Evolutionary conservation across 2,888 invertebrate species (phyloP).

Genomic region (Parapristionchus giblindavisi): DNA sequence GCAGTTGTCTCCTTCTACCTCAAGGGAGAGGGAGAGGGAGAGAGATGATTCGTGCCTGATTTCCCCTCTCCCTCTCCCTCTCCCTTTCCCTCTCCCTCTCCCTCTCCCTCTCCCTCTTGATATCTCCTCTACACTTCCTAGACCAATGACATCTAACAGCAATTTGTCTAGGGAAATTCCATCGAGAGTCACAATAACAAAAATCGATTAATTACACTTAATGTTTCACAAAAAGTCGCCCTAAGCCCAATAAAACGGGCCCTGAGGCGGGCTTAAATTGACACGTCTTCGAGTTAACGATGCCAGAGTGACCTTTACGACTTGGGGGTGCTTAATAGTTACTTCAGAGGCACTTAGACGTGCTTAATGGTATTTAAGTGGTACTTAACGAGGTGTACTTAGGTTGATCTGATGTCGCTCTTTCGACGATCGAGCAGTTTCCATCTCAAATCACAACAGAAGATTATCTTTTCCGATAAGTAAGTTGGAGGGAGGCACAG

Average conservation of each 20-base stretch:
- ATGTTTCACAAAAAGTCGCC: too few relatives aligned
- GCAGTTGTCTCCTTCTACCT: constrained; percentile 10
- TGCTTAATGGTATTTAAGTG: too few relatives aligned
- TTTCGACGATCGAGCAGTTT: constrained; percentile 66
- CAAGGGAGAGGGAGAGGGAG: background rate
- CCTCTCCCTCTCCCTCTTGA: constrained; percentile 5
- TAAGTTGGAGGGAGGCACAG: constrained; percentile 84
- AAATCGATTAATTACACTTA: too few relatives aligned
- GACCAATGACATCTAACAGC: background rate
- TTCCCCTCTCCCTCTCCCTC: constrained; percentile 10
- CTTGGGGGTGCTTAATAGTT: too few relatives aligned
- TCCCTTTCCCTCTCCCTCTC: constrained; percentile 2
- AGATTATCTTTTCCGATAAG: constrained; percentile 44
- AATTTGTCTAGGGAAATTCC: too few relatives aligned
- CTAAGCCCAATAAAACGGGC: too few relatives aligned
- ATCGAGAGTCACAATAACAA: too few relatives aligned
- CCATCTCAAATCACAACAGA: constrained; percentile 49
- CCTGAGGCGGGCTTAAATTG: too few relatives aligned
- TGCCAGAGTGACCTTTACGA: too few relatives aligned
- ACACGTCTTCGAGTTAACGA: too few relatives aligned
- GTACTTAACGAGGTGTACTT: too few relatives aligned
- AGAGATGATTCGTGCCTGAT: constrained; percentile 5
- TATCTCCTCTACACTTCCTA: background rate
- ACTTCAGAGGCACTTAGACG: too few relatives aligned
- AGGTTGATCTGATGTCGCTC: constrained; percentile 66